Evolutionary conservation across 2,797 vertebrate genomes (phyloP), one percentile per base, ranked within the genome.

Genomic region (Xerus rutilus): DNA sequence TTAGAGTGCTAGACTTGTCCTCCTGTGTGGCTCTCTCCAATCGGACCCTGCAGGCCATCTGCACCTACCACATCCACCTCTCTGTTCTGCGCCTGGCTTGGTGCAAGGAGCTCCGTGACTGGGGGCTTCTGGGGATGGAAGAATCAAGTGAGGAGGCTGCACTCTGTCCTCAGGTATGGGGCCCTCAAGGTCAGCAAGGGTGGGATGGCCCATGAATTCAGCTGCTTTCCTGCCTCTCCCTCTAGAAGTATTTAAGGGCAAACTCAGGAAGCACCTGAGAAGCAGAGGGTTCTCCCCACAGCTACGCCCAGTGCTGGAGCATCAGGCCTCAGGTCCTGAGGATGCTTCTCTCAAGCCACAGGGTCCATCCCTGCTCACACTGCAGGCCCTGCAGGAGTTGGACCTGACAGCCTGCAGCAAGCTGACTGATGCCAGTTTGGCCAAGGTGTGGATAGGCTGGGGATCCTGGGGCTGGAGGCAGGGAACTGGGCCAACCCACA

Each of bases 91-190:
- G 98, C 28, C 98, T 99, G 7, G 98, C 98, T 81, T 99, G 98
- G 98, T 99, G 99, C 95, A 99, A 99, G 89, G 98, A 99, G 90
- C 98, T 99, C 90, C 98, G 97, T 0, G 99, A 99, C 96, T 99
- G 99, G 99, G 99, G 99, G 13, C 98, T 99, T 93, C 98, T 99
- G 89, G 99, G 99, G 10, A 98, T 99, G 88, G 97, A 97, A 97
- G 97, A 99, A 74, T 98, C 98, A 47, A 89, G 78, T 57, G 93
- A 97, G 73, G 92, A 97, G n/a, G 86, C 96, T 59, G 21, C 1
- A 2, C 67, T 93, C 11, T 20, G 17, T 54, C 5, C 32, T 25
- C 89, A 83, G 95, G 95, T 96, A 64, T 2, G 47, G n/a, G 32
- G 87, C 5, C 28, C 57, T 90, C 7, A 0, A 85, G 70, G 69